Evolutionary conservation across 2,113 vertebrate genomes (phyloP).

Genomic region (Etheostoma spectabile): DNA sequence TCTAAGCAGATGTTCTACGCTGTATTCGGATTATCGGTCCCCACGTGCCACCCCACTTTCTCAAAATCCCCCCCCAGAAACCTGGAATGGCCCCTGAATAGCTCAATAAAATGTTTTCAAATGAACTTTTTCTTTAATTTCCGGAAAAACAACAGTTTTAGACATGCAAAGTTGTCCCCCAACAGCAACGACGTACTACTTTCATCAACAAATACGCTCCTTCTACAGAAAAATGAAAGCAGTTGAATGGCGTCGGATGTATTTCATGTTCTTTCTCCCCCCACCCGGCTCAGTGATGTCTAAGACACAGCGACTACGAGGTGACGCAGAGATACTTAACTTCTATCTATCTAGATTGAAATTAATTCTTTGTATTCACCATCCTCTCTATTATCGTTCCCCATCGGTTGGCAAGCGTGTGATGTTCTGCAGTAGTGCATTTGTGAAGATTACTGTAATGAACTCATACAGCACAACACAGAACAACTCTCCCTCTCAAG

Average conservation of each 20-base stretch:
- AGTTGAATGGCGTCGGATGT: neutral
- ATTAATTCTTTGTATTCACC: conserved; percentile 67
- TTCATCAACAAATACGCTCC: neutral
- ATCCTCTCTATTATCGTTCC: conserved; percentile 52
- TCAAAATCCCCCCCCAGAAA: too few species aligned
- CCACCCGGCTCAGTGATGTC: conserved; percentile 3
- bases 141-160: too few species aligned
- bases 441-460: conserved; percentile 52
- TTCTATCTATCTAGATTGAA: conserved; percentile 55
- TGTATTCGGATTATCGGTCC: too few species aligned
- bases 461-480: conserved; percentile 66
- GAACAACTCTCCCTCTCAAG: conserved; percentile 51
- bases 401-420: conserved; percentile 66
- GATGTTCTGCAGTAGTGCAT: too few species aligned
- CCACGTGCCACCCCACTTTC: too few species aligned
- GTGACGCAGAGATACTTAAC: conserved; percentile 53
- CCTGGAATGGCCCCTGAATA: too few species aligned
- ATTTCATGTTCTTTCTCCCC: neutral
- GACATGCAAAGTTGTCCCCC: too few species aligned
- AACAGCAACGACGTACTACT: too few species aligned
- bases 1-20: too few species aligned
- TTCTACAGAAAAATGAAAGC: neutral
- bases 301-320: conserved; percentile 18
- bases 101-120: too few species aligned
- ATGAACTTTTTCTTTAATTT: too few species aligned